Evolutionary conservation across 2,113 vertebrate species (phyloP).

Genomic region (Calyptomena viridis): DNA sequence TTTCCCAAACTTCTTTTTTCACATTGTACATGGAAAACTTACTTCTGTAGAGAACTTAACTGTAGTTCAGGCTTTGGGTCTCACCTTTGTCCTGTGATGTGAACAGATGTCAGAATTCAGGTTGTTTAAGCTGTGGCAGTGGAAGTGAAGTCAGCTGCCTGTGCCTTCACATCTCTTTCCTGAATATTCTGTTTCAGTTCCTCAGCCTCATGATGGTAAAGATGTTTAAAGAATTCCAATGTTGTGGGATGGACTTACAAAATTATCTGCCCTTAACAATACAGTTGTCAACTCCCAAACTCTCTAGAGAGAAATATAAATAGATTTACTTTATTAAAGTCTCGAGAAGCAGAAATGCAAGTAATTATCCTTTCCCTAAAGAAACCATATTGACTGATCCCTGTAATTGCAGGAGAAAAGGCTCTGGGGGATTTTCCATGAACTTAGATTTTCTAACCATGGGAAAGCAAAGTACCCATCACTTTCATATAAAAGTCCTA

Average conservation of each 20-base stretch:
- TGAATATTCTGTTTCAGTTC: not conserved
- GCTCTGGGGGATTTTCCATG: not conserved
- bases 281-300: not conserved
- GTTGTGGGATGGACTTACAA: not conserved
- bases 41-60: not conserved
- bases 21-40: not conserved
- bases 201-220: not conserved
- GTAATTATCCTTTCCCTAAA: constrained; percentile 22
- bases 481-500: not conserved
- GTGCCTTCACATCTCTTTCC: not conserved
- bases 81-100: not conserved
- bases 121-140: not conserved
- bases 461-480: not conserved
- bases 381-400: constrained; percentile 16
- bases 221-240: not conserved
- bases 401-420: constrained; percentile 19
- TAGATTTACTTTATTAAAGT: constrained; percentile 13
- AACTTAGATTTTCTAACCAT: not conserved
- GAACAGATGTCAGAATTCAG: not conserved
- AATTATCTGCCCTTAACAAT: constrained; percentile 5
- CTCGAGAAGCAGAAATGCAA: constrained; percentile 23
- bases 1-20: not conserved
- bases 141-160: not conserved
- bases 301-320: not conserved
- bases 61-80: not conserved